Conservation (phyloP, 2,888 invertebrate species). For the Atherix ibis region DNA sequence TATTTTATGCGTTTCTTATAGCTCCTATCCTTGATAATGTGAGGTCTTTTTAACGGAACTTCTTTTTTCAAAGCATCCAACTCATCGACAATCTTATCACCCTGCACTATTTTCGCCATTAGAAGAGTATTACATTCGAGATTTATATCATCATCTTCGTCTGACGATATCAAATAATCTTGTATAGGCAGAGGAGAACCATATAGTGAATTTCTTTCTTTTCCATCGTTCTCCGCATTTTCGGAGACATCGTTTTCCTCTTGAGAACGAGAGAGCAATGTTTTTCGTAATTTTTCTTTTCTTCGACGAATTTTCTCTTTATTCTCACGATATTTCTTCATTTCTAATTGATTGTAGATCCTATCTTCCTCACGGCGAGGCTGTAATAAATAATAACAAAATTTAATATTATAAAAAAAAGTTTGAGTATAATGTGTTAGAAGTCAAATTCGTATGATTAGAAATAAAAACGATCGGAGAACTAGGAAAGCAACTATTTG, state of each 20-base stretch:
- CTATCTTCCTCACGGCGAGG: conserved; percentile 69
- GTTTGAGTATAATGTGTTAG: too few relatives aligned
- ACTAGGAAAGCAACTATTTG: too few relatives aligned
- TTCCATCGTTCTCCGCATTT: background rate
- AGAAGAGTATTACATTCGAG: conserved; percentile 19
- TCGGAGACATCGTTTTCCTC: background rate
- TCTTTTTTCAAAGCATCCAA: conserved; percentile 22
- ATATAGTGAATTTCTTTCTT: background rate
- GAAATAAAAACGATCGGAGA: too few relatives aligned
- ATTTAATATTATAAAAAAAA: background rate
- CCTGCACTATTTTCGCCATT: conserved; percentile 20
- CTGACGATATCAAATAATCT: conserved; percentile 22
- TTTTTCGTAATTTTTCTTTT: conserved; percentile 21
- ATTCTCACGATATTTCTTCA: conserved; percentile 60
- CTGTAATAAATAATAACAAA: conserved; percentile 32
- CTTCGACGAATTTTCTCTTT: conserved; percentile 57
- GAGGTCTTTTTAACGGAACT: conserved; percentile 17
- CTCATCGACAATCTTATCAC: conserved; percentile 25
- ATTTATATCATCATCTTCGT: conserved; percentile 19
- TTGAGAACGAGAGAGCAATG: background rate
- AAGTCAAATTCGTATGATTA: too few relatives aligned
- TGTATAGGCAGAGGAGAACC: conserved; percentile 18
- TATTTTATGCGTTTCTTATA: conserved; percentile 18
- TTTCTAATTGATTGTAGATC: conserved; percentile 48
- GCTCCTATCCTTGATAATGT: conserved; percentile 14